These are phyloP conservation scores for Drosophila basisetae DNA, from an alignment of 2,888 invertebrate species.

Conservation along the genomic window DNA sequence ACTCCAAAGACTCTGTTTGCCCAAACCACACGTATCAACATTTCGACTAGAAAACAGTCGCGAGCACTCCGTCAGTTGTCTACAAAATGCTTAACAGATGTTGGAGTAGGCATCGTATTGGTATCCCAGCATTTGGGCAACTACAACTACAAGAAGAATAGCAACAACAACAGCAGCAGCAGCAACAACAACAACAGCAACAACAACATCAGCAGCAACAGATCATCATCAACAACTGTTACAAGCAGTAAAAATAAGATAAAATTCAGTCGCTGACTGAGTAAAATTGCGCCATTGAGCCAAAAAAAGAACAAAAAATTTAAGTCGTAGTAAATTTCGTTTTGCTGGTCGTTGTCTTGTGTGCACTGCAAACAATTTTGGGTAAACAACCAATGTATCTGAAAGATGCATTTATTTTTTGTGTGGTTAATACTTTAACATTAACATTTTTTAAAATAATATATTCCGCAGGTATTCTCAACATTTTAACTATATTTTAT, in stretches of 20 bases:
- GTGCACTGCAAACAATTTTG: conserved; percentile 45
- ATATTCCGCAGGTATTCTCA: not conserved
- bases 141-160: conserved; percentile 30
- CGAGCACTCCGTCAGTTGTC: conserved; percentile 58
- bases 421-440: not conserved
- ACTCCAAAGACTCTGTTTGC: not conserved
- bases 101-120: conserved; percentile 64
- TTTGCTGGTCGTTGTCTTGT: conserved; percentile 15
- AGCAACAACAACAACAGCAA: conserved; percentile 2
- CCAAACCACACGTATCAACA: not conserved
- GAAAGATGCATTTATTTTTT: not conserved
- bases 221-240: conserved; percentile 74
- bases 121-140: conserved; percentile 57
- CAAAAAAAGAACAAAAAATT: conserved; percentile 33
- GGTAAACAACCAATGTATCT: not conserved
- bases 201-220: conserved; percentile 13
- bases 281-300: conserved; percentile 71
- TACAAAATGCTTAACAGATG: conserved; percentile 66
- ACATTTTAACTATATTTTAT: not conserved
- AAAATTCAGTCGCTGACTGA: conserved; percentile 66
- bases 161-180: conserved; percentile 22
- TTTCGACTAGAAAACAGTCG: conserved; percentile 43
- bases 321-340: conserved; percentile 38
- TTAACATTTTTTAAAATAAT: not conserved
- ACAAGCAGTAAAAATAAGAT: conserved; percentile 76